A percentile compares a stretch with the other conserved stretches of the same genome.
phyloP scores from a whole-genome alignment of 1,140 invertebrate genomes.

The Latrodectus geometricus region DNA sequence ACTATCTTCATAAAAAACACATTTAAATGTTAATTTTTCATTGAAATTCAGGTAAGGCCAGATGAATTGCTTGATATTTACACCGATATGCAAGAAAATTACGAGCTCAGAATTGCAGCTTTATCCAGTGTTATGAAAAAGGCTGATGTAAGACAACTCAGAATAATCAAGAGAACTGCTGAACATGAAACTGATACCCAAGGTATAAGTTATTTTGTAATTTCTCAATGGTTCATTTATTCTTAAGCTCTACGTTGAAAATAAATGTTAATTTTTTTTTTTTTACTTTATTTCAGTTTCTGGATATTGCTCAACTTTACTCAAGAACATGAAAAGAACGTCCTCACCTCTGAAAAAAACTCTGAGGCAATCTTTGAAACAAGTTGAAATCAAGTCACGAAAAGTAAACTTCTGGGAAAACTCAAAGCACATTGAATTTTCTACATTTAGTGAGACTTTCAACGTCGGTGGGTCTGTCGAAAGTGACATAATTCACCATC shows the following conservation, averaged over 20 bases:
- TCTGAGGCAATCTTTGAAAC: neutral
- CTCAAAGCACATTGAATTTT: slow-evolving; percentile 52
- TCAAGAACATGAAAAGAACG: slow-evolving; percentile 23
- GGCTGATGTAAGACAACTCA: slow-evolving; percentile 9
- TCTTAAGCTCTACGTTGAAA: neutral
- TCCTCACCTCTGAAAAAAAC: slow-evolving; percentile 21
- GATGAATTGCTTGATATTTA: slow-evolving; percentile 18
- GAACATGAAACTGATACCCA: slow-evolving; percentile 21
- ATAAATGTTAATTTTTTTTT: no score
- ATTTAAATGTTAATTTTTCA: neutral
- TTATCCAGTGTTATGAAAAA: slow-evolving; percentile 1
- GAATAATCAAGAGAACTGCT: neutral
- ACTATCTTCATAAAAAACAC: neutral
- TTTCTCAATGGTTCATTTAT: neutral
- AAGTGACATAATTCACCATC: slow-evolving; percentile 77
- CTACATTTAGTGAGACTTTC: neutral
- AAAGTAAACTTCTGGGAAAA: slow-evolving; percentile 27
- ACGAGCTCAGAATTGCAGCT: slow-evolving; percentile 41
- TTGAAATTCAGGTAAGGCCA: slow-evolving; percentile 11
- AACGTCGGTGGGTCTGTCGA: slow-evolving; percentile 41
- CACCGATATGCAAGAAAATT: neutral
- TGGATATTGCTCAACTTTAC: neutral
- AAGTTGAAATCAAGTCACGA: neutral
- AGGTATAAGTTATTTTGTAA: slow-evolving; percentile 16
- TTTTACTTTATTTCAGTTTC: slow-evolving; percentile 24